Evolutionary conservation across 2,797 vertebrate species (phyloP).

Genomic region (Novumbra hubbsi): DNA sequence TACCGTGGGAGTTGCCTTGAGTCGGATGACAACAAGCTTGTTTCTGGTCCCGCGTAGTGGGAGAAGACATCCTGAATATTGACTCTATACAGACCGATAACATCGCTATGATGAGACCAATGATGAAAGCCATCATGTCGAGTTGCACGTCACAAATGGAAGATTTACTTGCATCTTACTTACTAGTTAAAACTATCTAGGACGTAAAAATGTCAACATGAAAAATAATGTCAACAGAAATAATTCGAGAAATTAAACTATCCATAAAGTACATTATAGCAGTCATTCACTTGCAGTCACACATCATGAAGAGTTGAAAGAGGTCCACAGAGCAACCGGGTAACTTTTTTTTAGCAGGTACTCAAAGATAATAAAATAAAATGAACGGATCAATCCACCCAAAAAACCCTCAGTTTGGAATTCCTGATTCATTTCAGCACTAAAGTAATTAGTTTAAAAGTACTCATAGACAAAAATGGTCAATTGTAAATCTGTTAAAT

Average conservation of each 20-base stretch:
- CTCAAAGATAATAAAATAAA: conserved; percentile 45
- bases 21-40: too few species aligned
- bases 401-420: neutral
- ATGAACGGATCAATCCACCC: conserved; percentile 27
- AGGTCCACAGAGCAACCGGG: conserved; percentile 33
- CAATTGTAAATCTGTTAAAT: neutral
- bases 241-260: conserved; percentile 38
- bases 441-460: too few species aligned
- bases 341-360: conserved; percentile 16
- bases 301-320: conserved; percentile 16
- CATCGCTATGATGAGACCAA: too few species aligned
- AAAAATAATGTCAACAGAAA: conserved; percentile 61
- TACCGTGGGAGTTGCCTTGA: too few species aligned
- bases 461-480: neutral
- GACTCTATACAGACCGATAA: too few species aligned
- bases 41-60: too few species aligned
- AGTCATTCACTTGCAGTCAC: conserved; percentile 22
- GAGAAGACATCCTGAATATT: too few species aligned
- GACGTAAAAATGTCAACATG: conserved; percentile 72
- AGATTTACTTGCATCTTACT: conserved; percentile 60
- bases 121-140: too few species aligned
- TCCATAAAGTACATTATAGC: conserved; percentile 18
- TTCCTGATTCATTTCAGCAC: neutral
- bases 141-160: neutral
- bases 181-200: conserved; percentile 44